These are phyloP conservation scores for Epinephelus coioides DNA, from an alignment of 2,797 vertebrate species.

Conservation along the genomic window DNA sequence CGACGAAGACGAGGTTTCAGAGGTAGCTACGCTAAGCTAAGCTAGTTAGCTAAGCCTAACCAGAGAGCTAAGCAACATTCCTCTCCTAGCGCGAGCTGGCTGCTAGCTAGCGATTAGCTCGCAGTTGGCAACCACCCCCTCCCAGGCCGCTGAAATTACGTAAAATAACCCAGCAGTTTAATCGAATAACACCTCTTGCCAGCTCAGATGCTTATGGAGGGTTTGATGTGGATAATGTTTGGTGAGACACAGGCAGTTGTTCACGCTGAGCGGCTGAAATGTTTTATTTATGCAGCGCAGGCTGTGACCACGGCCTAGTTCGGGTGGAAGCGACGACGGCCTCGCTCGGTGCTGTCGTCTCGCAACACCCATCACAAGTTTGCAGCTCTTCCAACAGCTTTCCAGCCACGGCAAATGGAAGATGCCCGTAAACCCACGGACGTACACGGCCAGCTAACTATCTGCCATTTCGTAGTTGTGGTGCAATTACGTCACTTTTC, in stretches of 20 bases:
- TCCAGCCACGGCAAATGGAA: slow-evolving; percentile 65
- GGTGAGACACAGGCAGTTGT: slow-evolving; percentile 59
- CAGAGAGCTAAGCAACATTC: slow-evolving; percentile 79
- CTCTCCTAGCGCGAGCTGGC: slow-evolving; percentile 80
- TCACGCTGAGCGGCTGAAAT: slow-evolving; percentile 68
- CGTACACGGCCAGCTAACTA: slow-evolving; percentile 41
- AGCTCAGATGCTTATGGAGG: slow-evolving; percentile 14
- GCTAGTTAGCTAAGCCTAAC: slow-evolving; percentile 80
- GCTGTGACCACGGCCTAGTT: slow-evolving; percentile 83
- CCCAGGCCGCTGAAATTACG: slow-evolving; percentile 80
- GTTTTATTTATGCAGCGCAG: slow-evolving; percentile 86
- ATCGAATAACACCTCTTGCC: slow-evolving; percentile 15
- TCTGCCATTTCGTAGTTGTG: slow-evolving; percentile 72
- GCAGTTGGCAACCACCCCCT: slow-evolving; percentile 81
- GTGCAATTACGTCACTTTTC: slow-evolving; percentile 84
- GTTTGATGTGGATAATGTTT: slow-evolving; percentile 47
- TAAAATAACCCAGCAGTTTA: slow-evolving; percentile 67
- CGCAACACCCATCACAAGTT: slow-evolving; percentile 80
- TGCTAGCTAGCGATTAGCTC: slow-evolving; percentile 77
- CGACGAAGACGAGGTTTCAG: slow-evolving; percentile 98
- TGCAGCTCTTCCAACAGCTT: slow-evolving; percentile 62
- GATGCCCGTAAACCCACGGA: slow-evolving; percentile 49
- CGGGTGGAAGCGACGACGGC: slow-evolving; percentile 83
- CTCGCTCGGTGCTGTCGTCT: slow-evolving; percentile 81
- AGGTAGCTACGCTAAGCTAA: slow-evolving; percentile 90